Evolutionary conservation across 1,140 invertebrate species (phyloP), one percentile per base, ranked within the genome.

Genomic region (Hyles euphorbiae): DNA sequence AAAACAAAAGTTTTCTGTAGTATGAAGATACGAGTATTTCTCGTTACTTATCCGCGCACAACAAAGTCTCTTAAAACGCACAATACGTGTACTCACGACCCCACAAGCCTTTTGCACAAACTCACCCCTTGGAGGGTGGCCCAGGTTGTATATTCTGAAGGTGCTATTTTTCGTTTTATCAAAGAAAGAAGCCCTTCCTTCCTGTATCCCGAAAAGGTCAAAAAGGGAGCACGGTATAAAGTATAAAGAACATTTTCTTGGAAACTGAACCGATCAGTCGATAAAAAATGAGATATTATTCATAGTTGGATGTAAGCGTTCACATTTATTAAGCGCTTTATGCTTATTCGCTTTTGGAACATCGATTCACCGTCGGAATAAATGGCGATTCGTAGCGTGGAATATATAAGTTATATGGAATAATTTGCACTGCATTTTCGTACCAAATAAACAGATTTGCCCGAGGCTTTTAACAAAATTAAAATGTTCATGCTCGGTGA

Each of bases 161-260:
- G 70, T 68, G 73, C 74, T 81, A 83, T 82, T 86, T 83, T 79
- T 83, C 79, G 78, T 72, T 74, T 82, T 86, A 86, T 86, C 80
- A 86, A 83, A 82, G 72, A 71, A 75, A 71, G 70, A 74, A 68
- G 65, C 76, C 81, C 76, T 79, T 82, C 70, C 83, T 79, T 79
- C 78, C 83, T 75, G 72, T 66, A 55, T 71, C 68, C 73, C 76
- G 76, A 80, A 84, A 81, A 66, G 76, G 75, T 73, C 74, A 68
- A 81, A 72, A 83, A 74, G 78, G 76, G 81, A 78, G 76, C 75
- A 76, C 63, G 74, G 65, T 64, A 71, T 78, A 78, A 78, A 81
- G 78, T 74, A 22, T 22, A 22, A 22, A 2, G 22, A 22, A 22
- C 22, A 22, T 68, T 68, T 71, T 72, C 67, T 65, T 70, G 56